Base-by-base conservation (phyloP, 2,797 vertebrate species). In the Brotula barbata region DNA sequence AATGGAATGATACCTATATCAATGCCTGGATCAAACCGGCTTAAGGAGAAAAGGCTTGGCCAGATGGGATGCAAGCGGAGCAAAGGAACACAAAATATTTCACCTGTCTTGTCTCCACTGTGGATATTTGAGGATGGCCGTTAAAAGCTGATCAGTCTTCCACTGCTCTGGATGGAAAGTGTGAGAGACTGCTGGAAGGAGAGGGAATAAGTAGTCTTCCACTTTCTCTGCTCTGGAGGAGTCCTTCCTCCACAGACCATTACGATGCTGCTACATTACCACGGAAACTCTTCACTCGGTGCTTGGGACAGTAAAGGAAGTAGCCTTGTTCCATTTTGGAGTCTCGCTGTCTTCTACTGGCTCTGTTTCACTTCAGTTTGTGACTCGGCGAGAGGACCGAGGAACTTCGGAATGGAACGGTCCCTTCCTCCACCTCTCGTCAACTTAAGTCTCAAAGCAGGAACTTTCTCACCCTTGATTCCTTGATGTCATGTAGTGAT, bases 111-210 rank as follows among this genome's bases (percentile, higher is more conserved):
- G 64, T 77, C 71, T 81, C 79, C 69, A 64, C 75, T 78, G 71
- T 64, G 73, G 80, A 80, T 73, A 56, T 68, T 61, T 6, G 22
- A 58, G 68, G 58, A 74, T 83, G 42, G 80, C 60, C 73, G 63
- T 81, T 68, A 11, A 79, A 68, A 73, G 68, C 77, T 14, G 44
- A 71, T 58, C 71, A 86, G 86, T 84, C 85, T 68, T 89, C 93
- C 79, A 91, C 92, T 69, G 82, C 91, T 0, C 91, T 92, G 75
- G 77, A 74, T 87, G 91, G 8, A 89, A 88, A 0, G 83, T 90
- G 14, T 78, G 92, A 0, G 81, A 91, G 68, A 10, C 92, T 93
- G 87, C 88, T 94, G 85, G 92, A 93, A 63, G 92, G 92, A 80
- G 58, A 74, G 75, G 60, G 53, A 69, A 76, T 5, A 87, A 93